A percentile compares a stretch with the other conserved stretches of the same genome.
Conservation (phyloP, 2,113 vertebrate species). For the Nematolebias whitei region DNA sequence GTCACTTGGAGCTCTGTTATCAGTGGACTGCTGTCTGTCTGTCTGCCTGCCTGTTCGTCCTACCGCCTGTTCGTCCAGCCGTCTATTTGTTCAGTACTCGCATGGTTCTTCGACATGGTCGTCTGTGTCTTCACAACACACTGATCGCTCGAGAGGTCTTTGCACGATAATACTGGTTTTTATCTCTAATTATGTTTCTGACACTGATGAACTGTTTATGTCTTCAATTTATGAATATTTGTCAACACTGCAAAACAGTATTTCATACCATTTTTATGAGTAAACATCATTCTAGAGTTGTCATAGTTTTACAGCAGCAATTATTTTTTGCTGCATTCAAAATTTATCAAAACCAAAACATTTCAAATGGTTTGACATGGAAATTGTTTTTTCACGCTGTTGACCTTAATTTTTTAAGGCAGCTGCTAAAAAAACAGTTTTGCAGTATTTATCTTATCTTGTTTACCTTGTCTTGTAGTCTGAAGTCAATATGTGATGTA, state of each 20-base stretch:
- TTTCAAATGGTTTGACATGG: neutral
- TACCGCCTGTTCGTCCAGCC: slow-evolving; percentile 70
- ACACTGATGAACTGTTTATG: slow-evolving; percentile 38
- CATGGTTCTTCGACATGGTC: slow-evolving; percentile 72
- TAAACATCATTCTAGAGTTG: neutral
- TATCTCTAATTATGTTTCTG: slow-evolving; percentile 40
- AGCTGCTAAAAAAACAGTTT: slow-evolving; percentile 41
- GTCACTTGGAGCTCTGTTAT: slow-evolving; percentile 70
- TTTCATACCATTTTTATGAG: neutral
- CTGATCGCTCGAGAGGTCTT: slow-evolving; percentile 72
- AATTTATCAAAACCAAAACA: neutral
- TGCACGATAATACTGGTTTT: slow-evolving; percentile 63
- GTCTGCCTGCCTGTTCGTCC: slow-evolving; percentile 74
- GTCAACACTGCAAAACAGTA: slow-evolving; percentile 64
- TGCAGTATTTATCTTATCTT: slow-evolving; percentile 60
- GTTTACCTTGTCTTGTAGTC: slow-evolving; percentile 52
- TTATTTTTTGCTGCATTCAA: neutral
- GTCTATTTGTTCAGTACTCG: slow-evolving; percentile 75
- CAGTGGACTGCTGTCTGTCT: slow-evolving; percentile 79
- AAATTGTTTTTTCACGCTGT: neutral
- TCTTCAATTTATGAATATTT: slow-evolving; percentile 35
- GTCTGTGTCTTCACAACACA: slow-evolving; percentile 63
- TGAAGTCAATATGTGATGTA: slow-evolving; percentile 40
- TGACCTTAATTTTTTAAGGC: slow-evolving; percentile 12
- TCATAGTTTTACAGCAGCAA: slow-evolving; percentile 6